Base-by-base conservation (phyloP, 2,113 vertebrate species). In the Gopherus evgoodei region DNA sequence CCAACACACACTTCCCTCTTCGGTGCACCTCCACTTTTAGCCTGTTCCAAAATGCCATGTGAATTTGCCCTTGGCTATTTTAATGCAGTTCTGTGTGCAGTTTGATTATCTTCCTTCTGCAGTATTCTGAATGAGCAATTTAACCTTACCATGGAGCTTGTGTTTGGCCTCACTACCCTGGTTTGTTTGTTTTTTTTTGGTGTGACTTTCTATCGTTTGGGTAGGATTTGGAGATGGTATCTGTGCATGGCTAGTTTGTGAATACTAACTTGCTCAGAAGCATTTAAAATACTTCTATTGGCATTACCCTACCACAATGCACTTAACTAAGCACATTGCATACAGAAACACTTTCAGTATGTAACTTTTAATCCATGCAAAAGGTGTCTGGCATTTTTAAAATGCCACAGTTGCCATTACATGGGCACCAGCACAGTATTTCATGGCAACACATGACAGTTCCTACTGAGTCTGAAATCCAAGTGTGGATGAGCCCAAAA, bases 381-480 rank as follows among this genome's bases (percentile, higher is more conserved):
- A 83, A 75, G 93, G 89, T 22, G 84, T 87, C 79, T 90, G 93
- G 65, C 59, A 19, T 84, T 93, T 81, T 88, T 75, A 59, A 88
- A 93, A 19, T 88, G 53, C 38, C 65, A 38, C 65, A 94, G 89
- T 54, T 93, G 92, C 0, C 0, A 94, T 95, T 93, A 79, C 94
- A 95, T 92, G 96, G 92, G 93, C 95, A 96, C 94, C 94, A 92
- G 90, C 92, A 44, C 57, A 90, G 81, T 72, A 22, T 21, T 8
- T 96, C 65, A 2, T 90, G 84, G 86, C 92, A 92, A 86, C 95
- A 91, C 54, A 87, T 90, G 94, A 88, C 57, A 52, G 65, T 72
- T 96, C 94, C 96, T 92, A 94, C 94, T 90, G 95, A 83, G 93
- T 85, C 88, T 97, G 94, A 97, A 97, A 96, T 92, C 84, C 84